A percentile compares a stretch with the other conserved stretches of the same genome.
phyloP scores from a whole-genome alignment of 2,113 vertebrate species.

The Macaca fascicularis region T2T-MFA8v1.1 NC_088376.1:62150001-62150500 shows the following conservation, averaged over 20 bases:
- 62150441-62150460: neutral
- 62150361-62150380: neutral
- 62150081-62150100: neutral
- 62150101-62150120: neutral
- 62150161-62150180: neutral
- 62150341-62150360: neutral
- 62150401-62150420: neutral
- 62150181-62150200: neutral
- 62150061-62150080: neutral
- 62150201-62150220: neutral
- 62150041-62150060: neutral
- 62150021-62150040: conserved; percentile 6
- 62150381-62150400: neutral
- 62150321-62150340: neutral
- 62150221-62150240: neutral
- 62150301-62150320: neutral
- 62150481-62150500: neutral
- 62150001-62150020: neutral
- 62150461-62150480: neutral
- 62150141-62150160: neutral
- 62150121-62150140: neutral
- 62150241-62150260: neutral
- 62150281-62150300: neutral
- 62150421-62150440: neutral
- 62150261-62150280: neutral